Conservation (phyloP, 2,797 vertebrate genomes). For the Triplophysa yarkandensis region DNA sequence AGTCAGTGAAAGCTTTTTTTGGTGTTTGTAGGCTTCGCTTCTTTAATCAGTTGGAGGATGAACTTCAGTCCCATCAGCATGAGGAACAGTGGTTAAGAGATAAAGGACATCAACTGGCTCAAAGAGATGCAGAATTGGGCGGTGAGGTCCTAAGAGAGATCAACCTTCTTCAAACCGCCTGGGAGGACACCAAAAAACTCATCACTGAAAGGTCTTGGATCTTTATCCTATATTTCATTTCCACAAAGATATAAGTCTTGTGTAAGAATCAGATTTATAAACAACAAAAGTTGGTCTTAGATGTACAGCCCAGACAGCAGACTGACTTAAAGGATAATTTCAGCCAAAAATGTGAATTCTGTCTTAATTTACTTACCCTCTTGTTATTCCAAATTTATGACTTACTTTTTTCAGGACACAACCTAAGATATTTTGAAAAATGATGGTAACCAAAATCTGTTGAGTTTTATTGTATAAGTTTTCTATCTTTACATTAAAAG, state of each 20-base stretch:
- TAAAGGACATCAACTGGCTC: constrained; percentile 89
- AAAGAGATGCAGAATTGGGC: constrained; percentile 84
- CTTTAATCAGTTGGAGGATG: constrained; percentile 94
- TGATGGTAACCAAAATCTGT: no score
- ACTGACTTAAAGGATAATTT: no score
- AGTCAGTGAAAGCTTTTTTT: no score
- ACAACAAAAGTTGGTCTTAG: no score
- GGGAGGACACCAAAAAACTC: constrained; percentile 88
- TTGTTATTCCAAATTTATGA: no score
- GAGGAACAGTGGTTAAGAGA: constrained; percentile 93
- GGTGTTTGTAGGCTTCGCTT: constrained; percentile 79
- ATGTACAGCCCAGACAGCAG: no score
- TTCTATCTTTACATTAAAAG: no score
- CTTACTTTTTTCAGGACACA: no score
- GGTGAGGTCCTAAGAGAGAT: constrained; percentile 85
- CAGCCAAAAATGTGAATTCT: no score
- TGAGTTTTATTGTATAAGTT: no score
- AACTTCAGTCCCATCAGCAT: constrained; percentile 90
- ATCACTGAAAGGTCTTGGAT: constrained; percentile 85
- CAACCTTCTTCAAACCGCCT: constrained; percentile 80
- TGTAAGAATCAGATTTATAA: neutral
- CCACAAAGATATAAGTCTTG: neutral
- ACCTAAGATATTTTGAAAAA: no score
- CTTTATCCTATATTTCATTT: neutral
- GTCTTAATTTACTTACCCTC: no score